Evolutionary conservation across 2,888 invertebrate species (phyloP), one percentile per base, ranked within the genome.

Genomic region (Cosmia trapezina): DNA sequence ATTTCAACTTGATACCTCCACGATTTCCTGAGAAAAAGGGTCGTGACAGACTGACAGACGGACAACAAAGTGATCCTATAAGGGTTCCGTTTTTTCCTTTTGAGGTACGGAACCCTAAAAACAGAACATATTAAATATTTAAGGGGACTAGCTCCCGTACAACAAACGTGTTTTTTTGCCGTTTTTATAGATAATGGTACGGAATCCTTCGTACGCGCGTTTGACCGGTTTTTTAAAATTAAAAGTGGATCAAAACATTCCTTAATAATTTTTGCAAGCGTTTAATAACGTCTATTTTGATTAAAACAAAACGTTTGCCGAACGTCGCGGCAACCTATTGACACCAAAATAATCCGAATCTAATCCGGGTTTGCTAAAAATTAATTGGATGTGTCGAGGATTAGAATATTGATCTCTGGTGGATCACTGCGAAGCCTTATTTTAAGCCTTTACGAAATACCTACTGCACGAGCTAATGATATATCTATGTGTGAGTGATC

Each of bases 371-470:
- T 47, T 57, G 28, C 4, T 28, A 54, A 80, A 80, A 78, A 69
- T 45, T 80, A 59, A 78, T 78, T 80, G 80, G 61, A 78, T 62
- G 5, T 75, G 53, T 43, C 28, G 54, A 65, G 47, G 62, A 59
- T 43, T 67, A 67, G 6, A 37, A 17, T 49, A 72, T 80, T 61
- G 57, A 74, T 74, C 41, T 22, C 51, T 49, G n/a, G 8, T 47
- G 41, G 12, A 61, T 41, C 5, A 33, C 17, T 4, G 33, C 14
- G 17, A 69, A 37, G n/a, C 68, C 33, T 73, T 53, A 68, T 43
- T 45, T 62, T 28, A 70, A 56, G 9, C 51, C 12, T 56, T 47
- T 33, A 56, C 53, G 19, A 28, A 69, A 49, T 33, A 56, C 37
- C 11, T n/a, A 12, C 2, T 14, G 28, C 17, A 17, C 2, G 33